A percentile compares a stretch with the other conserved stretches of the same genome.
Conservation (phyloP, 2,797 vertebrate genomes). For the Emys orbicularis region DNA sequence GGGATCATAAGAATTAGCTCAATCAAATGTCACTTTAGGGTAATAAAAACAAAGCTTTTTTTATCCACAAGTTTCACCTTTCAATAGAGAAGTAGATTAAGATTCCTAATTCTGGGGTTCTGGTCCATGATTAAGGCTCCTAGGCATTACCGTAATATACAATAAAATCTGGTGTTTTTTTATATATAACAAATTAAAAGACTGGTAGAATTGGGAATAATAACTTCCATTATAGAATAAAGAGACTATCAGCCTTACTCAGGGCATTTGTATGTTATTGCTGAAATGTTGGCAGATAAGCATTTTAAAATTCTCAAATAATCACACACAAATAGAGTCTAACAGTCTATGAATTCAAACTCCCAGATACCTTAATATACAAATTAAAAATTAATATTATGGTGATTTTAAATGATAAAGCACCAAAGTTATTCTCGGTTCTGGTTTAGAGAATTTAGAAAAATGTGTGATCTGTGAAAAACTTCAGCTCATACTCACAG, state of each 20-base stretch:
- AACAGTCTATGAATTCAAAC: neutral
- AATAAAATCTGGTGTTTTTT: neutral
- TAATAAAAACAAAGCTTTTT: neutral
- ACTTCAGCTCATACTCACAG: conserved; percentile 81
- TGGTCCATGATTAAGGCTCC: neutral
- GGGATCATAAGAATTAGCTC: neutral
- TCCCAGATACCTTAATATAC: neutral
- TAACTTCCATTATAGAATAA: too few species aligned
- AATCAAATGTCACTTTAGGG: neutral
- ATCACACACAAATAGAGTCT: neutral
- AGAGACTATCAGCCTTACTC: neutral
- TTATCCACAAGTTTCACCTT: neutral
- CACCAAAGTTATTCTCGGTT: neutral
- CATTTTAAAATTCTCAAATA: neutral
- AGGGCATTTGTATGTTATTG: neutral
- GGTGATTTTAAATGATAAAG: neutral
- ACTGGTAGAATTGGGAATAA: neutral
- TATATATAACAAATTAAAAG: neutral
- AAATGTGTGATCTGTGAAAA: neutral
- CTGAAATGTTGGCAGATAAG: neutral
- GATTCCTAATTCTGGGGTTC: neutral
- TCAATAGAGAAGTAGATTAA: neutral
- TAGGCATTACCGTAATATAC: neutral
- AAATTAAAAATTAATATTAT: neutral
- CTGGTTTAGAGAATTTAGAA: neutral